Evolutionary conservation across 2,888 invertebrate genomes (phyloP), one percentile per base, ranked within the genome.

Genomic region (Melieria crassipennis): DNA sequence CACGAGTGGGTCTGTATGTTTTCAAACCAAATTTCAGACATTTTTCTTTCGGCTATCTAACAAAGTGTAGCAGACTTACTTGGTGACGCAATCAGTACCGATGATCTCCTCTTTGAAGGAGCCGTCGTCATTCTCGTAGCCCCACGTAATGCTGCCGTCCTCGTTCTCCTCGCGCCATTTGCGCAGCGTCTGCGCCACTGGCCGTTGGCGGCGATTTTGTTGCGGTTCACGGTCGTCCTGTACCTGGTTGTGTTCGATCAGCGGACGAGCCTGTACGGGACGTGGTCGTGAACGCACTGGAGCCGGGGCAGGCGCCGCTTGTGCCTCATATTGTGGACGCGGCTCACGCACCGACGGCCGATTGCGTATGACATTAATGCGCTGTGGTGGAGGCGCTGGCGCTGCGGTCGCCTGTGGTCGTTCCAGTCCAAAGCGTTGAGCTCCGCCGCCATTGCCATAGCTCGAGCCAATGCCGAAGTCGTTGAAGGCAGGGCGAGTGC

Each of bases 61-160:
- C 30, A 30, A 30, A 30, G 30, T 2, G 30, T 30, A 3, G 30
- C 30, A 30, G 30, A 30, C 30, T 81, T 69, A 87, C 87, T 88
- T 87, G 43, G 92, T 92, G 73, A 93, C 85, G 80, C 93, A 93
- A 84, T 95, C 93, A 10, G 90, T 88, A 60, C 95, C 95, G 78
- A 94, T 93, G 7, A 91, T 89, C 87, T 95, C 94, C 83, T 95
- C 94, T 83, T 95, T 95, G 86, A 93, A 95, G 3, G 93, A 92
- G 42, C 95, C 95, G 80, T 95, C 95, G 79, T 94, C 94, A 83
- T 95, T 94, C 85, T 95, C 94, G 81, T 92, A 95, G 64, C 95
- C 95, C 95, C 95, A 95, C 0, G 93, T 92, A 79, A 95, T 95
- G 82, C 92, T 94, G 56, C 94, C 94, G 70, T 87, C 87, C 61